Conservation (phyloP, 2,797 vertebrate species). For the Denticeps clupeoides region DNA sequence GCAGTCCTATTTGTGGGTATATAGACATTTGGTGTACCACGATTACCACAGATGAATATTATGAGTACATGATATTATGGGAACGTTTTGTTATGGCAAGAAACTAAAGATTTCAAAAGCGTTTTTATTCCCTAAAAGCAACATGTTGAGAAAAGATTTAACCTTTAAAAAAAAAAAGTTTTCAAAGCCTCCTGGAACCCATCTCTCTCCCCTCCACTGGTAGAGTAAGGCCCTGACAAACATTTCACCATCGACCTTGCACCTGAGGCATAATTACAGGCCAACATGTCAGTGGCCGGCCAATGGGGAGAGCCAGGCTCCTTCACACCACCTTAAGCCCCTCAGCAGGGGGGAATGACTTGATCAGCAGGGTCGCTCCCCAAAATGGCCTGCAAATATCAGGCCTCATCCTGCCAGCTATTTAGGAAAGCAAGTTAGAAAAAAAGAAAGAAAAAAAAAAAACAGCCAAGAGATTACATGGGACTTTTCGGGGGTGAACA, state of each 20-base stretch:
- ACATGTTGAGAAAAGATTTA: too few relatives aligned
- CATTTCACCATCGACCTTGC: conserved; percentile 33
- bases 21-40: too few relatives aligned
- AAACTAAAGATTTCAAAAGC: too few relatives aligned
- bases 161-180: not conserved
- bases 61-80: too few relatives aligned
- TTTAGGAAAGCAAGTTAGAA: conserved; percentile 12
- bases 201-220: conserved; percentile 14
- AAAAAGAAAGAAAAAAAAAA: not conserved
- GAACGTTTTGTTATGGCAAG: too few relatives aligned
- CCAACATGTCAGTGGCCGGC: conserved; percentile 37
- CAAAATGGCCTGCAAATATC: conserved; percentile 26
- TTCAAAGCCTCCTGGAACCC: conserved; percentile 6
- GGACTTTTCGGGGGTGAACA: conserved; percentile 56
- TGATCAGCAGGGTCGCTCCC: conserved; percentile 19
- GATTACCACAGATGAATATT: too few relatives aligned
- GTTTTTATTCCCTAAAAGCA: too few relatives aligned
- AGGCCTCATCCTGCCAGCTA: conserved; percentile 23
- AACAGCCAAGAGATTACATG: conserved; percentile 40
- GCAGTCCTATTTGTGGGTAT: too few relatives aligned
- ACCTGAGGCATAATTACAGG: conserved; percentile 48
- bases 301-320: conserved; percentile 27
- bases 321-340: conserved; percentile 20
- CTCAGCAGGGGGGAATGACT: conserved; percentile 22
- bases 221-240: conserved; percentile 29